Conservation (phyloP, 2,797 vertebrate species). For the Phalanger gymnotis region DNA sequence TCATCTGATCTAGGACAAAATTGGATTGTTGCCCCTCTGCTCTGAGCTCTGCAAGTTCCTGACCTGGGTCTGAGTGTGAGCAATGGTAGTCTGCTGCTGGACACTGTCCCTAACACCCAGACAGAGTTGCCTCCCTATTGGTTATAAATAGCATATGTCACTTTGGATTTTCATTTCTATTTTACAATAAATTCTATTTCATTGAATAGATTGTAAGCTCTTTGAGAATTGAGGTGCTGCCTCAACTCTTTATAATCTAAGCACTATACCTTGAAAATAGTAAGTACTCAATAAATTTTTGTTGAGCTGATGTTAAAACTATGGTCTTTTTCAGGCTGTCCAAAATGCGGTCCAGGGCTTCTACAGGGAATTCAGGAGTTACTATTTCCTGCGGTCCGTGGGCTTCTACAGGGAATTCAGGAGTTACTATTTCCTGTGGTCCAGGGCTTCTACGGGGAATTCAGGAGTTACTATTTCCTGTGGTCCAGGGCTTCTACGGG, state of each 20-base stretch:
- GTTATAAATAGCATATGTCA: neutral
- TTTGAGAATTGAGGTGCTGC: neutral
- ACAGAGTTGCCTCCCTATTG: neutral
- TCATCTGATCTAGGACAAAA: neutral
- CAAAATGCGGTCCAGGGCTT: too few relatives aligned
- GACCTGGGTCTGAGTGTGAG: neutral
- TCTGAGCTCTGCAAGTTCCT: neutral
- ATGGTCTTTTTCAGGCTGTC: too few relatives aligned
- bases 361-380: neutral
- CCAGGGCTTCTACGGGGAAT: too few relatives aligned
- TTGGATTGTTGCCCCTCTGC: neutral
- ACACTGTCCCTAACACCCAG: neutral
- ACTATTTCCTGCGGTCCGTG: too few relatives aligned
- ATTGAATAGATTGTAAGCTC: neutral
- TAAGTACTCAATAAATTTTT: neutral
- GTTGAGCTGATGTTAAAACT: neutral
- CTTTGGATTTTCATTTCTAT: neutral
- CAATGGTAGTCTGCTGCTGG: neutral
- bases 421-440: too few relatives aligned
- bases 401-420: neutral
- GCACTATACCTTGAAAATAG: neutral
- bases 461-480: too few relatives aligned
- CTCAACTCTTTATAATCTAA: neutral
- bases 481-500: too few relatives aligned
- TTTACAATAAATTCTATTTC: neutral